These are phyloP conservation scores for Rhagoletis zephyria DNA, from an alignment of 1,140 invertebrate genomes.

Conservation along the genomic window DNA sequence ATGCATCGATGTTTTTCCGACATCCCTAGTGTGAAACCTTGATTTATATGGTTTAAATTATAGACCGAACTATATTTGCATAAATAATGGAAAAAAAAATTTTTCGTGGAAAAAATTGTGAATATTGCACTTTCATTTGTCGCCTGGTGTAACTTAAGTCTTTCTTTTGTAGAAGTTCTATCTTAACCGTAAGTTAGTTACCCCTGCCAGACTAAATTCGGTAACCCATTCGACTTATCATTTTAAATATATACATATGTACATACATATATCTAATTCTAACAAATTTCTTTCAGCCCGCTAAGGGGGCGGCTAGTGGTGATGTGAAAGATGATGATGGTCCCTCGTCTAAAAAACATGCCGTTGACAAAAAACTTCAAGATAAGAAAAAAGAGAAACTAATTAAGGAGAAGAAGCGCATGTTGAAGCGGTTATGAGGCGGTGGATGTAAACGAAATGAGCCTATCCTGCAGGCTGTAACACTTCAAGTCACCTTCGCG, in stretches of 20 bases:
- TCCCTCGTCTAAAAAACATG: slow-evolving; percentile 87
- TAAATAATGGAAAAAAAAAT: too few relatives aligned
- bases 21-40: too few relatives aligned
- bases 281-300: slow-evolving; percentile 62
- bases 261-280: not conserved
- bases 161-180: too few relatives aligned
- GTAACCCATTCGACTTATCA: not conserved
- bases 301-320: slow-evolving; percentile 65
- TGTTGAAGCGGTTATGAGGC: slow-evolving; percentile 90
- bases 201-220: too few relatives aligned
- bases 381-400: slow-evolving; percentile 84
- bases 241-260: not conserved
- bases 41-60: too few relatives aligned
- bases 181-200: too few relatives aligned
- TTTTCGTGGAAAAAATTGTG: too few relatives aligned
- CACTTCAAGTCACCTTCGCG: slow-evolving; percentile 28
- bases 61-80: too few relatives aligned
- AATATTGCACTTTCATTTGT: too few relatives aligned
- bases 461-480: not conserved
- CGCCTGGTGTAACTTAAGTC: too few relatives aligned
- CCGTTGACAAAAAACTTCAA: slow-evolving; percentile 84
- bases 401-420: slow-evolving; percentile 88
- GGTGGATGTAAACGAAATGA: slow-evolving; percentile 48
- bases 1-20: too few relatives aligned
- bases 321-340: slow-evolving; percentile 76